Evolutionary conservation across 1,140 invertebrate genomes (phyloP), one percentile per base, ranked within the genome.

Genomic region (Saccostrea glomerata): DNA sequence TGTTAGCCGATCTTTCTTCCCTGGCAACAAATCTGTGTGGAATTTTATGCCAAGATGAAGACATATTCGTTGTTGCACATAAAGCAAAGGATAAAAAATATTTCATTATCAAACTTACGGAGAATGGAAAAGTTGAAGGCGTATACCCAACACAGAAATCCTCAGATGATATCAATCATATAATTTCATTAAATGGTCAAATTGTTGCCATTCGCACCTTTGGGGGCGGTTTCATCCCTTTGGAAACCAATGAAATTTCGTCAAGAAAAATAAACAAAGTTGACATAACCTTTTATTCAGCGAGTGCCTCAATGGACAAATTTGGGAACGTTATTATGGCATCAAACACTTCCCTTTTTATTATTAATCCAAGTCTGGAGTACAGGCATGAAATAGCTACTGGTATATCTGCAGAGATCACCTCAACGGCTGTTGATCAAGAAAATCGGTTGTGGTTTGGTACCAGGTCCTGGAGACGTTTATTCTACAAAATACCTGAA

Each of bases 301-400:
- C 70, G 23, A 73, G 70, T 73, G 70, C 70, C 7, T 73, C 70
- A 30, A 25, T 73, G 7, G 70, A 73, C 70, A 73, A 73, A 5
- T 13, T 36, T 30, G 70, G 70, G 25, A 73, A 73, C 36, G 70
- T 73, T 15, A 30, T 73, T 15, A 13, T 73, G 70, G 70, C 70
- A 30, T 73, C 70, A 11, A 36, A 15, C 70, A 11, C 70, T 36
- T 13, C 23, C 13, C 7, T 73, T 25, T 0, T 13, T 7, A 36
- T 73, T 7, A 73, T 73, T 12, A 25, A 73, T 23, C 70, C 70
- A 73, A 73, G 70, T 73, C 70, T 73, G 30, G 70, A 73, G 70
- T 36, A 3, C 7, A 36, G 30, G 70, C 30, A 30, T 36, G 25
- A 73, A 30, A 30, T 73, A 73, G 70, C 30, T 30, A 30, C 70